Percentiles rank a stretch among this genome's conserved stretches.
Evolutionary conservation across 2,797 vertebrate genomes (phyloP).

Genomic region (Enteromius unitaeniatus): DNA sequence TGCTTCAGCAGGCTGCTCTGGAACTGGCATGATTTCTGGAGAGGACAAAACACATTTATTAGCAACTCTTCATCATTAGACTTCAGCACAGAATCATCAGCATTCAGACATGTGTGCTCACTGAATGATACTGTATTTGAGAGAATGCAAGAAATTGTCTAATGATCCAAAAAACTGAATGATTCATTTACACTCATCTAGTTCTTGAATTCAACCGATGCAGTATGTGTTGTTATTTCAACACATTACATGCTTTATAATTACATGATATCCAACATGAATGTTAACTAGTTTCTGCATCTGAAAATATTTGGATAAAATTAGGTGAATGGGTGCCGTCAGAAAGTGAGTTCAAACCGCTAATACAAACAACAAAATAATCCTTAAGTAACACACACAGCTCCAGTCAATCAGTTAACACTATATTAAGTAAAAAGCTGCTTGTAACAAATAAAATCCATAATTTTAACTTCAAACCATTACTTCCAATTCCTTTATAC

Average conservation of each 20-base stretch:
- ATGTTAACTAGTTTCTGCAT: neutral
- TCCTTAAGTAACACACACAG: neutral
- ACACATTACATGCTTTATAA: neutral
- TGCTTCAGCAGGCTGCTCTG: constrained; percentile 91
- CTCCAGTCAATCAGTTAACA: neutral
- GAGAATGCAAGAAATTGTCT: neutral
- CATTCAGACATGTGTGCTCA: neutral
- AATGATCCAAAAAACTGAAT: neutral
- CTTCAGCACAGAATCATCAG: neutral
- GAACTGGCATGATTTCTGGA: constrained; percentile 90
- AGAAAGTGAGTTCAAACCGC: neutral
- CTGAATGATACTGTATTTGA: neutral
- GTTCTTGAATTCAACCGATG: neutral
- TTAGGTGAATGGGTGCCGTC: neutral
- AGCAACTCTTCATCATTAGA: neutral
- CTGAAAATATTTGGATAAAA: neutral
- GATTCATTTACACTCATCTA: neutral
- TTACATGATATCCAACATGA: neutral
- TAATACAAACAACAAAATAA: too few species aligned
- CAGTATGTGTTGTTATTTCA: neutral
- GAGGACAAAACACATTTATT: constrained; percentile 40
- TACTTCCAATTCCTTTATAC: too few species aligned
- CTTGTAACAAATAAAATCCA: neutral
- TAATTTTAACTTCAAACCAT: neutral
- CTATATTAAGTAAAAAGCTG: neutral